A percentile compares a stretch with the other conserved stretches of the same genome.
Evolutionary conservation across 2,113 vertebrate genomes (phyloP).

Genomic region (Hipposideros armiger): DNA sequence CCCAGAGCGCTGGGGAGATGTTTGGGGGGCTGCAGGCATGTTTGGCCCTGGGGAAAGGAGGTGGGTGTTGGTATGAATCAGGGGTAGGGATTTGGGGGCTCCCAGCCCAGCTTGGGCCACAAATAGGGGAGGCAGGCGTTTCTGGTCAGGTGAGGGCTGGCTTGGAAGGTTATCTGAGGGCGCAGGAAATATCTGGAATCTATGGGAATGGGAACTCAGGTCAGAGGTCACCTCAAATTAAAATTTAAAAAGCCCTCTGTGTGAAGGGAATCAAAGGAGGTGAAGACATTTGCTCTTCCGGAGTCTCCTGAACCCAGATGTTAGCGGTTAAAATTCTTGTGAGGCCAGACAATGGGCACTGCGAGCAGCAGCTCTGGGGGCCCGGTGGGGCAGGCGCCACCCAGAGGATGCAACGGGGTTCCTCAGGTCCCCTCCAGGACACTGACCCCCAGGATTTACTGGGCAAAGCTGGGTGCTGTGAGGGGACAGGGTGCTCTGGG

Average conservation of each 20-base stretch:
- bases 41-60: not conserved
- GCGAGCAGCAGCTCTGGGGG: not conserved
- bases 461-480: not conserved
- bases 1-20: not conserved
- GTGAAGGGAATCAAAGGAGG: constrained; percentile 76
- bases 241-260: constrained; percentile 72
- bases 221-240: constrained; percentile 79
- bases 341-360: constrained; percentile 32
- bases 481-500: not conserved
- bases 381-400: accelerated
- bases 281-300: constrained; percentile 74
- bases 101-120: not conserved
- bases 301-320: constrained; percentile 74
- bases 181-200: constrained; percentile 78
- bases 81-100: too few relatives aligned
- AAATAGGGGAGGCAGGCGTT: not conserved
- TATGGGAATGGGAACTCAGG: constrained; percentile 67
- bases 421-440: not conserved
- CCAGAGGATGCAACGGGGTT: not conserved
- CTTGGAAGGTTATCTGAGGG: constrained; percentile 66
- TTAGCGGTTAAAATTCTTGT: constrained; percentile 79
- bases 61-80: not conserved
- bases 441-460: not conserved
- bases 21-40: too few relatives aligned
- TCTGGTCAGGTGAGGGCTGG: not conserved